Evolutionary conservation across 2,797 vertebrate genomes (phyloP).

Genomic region (Bradypus variegatus): DNA sequence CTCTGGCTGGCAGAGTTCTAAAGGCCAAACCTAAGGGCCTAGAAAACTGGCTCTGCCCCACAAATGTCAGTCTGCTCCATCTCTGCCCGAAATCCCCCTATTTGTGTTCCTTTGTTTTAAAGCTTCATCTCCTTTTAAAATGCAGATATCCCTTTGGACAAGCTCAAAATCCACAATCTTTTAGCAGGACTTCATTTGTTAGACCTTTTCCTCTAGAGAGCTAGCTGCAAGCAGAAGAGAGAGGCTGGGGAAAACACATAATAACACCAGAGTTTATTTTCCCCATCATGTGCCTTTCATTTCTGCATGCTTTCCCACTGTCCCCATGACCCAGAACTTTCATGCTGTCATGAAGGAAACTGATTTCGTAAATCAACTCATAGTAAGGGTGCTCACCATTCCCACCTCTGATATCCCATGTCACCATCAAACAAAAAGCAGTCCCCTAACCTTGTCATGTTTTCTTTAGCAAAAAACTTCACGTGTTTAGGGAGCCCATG

Average conservation of each 20-base stretch:
- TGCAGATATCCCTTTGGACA: not conserved
- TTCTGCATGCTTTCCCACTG: not conserved
- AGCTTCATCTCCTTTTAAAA: not conserved
- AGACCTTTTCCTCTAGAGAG: not conserved
- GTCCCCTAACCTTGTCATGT: not conserved
- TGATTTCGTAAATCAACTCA: not conserved
- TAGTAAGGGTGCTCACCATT: not conserved
- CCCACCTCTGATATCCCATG: accelerated
- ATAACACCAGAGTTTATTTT: not conserved
- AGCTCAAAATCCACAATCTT: not conserved
- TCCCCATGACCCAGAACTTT: not conserved
- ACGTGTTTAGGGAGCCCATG: not conserved
- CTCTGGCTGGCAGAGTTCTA: not conserved
- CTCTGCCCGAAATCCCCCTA: not conserved
- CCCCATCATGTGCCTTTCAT: not conserved
- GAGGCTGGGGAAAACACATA: not conserved
- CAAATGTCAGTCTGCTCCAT: not conserved
- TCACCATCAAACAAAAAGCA: not conserved
- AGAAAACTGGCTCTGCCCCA: not conserved
- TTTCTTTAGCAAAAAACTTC: not conserved
- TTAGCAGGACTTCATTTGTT: not conserved
- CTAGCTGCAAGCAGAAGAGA: not conserved
- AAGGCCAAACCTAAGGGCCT: not conserved
- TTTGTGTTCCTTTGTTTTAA: not conserved
- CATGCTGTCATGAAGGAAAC: not conserved